Evolutionary conservation across 1,140 invertebrate genomes (phyloP), one percentile per base, ranked within the genome.

Genomic region (Dryas iulia): DNA sequence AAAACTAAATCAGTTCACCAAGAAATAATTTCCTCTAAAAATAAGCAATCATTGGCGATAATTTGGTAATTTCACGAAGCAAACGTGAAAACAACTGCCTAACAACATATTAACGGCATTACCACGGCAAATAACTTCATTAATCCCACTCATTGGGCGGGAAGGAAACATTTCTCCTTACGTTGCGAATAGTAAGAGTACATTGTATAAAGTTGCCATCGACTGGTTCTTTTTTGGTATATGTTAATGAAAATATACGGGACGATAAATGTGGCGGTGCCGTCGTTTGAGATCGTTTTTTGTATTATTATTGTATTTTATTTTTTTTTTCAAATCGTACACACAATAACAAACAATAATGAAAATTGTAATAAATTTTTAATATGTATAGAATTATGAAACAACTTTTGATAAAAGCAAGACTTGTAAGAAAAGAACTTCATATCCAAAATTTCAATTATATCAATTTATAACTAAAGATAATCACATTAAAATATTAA

Each of bases 101-200:
- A 26, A 21, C 24, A 52, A 30, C 33, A 30, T 30, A 62, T 53
- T 53, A 53, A 62, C 6, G 11, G 6, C 39, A 30, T 62, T 30
- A 62, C 47, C 8, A 1, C 25, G 28, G n/a, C n/a, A 30, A 53
- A 62, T 62, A 56, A 54, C 61, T 33, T 54, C 21, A 52, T 63
- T 63, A 56, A 63, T 63, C 61, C 14, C 12, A 21, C 28, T 25
- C 61, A 63, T 63, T 31, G 52, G 21, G 30, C 56, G 26, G 23
- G 3, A 53, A 63, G 28, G 47, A 30, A 54, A 56, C 52, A 14
- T 31, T 63, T 56, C 26, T 54, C 18, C 26, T 6, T 56, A 53
- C 21, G 61, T 54, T 47, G 47, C 28, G n/a, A 56, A 33, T 25
- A 56, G 23, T 47, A 6, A 14, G 7, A 12, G 33, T 12, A 53